phyloP scores from a whole-genome alignment of 2,888 invertebrate genomes.

The Tetramorium bicarinatum region DNA sequence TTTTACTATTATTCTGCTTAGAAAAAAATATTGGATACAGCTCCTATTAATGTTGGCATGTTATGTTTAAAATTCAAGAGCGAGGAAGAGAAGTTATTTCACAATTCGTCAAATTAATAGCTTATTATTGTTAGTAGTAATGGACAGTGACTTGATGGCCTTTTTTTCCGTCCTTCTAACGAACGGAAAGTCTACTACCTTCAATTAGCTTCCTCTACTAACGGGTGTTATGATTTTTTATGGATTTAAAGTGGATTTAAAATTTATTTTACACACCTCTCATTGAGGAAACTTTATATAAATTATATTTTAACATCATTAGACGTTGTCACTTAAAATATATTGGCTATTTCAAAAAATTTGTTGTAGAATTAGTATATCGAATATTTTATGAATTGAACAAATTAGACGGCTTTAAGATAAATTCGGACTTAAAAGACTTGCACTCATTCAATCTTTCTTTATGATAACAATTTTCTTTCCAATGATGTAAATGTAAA shows the following conservation, averaged over 20 bases:
- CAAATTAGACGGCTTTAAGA: neutral
- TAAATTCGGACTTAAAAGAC: neutral
- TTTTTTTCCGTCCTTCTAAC: neutral
- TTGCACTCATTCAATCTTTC: neutral
- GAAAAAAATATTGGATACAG: neutral
- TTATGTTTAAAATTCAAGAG: neutral
- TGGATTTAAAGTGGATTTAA: neutral
- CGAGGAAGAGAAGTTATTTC: neutral
- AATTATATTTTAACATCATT: neutral
- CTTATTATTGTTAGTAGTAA: slow-evolving; percentile 22
- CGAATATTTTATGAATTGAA: neutral
- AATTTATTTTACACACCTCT: neutral
- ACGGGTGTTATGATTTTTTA: slow-evolving; percentile 3
- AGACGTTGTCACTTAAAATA: neutral
- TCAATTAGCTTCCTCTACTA: slow-evolving; percentile 22
- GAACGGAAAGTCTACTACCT: slow-evolving; percentile 4
- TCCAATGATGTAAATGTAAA: neutral
- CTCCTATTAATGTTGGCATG: neutral
- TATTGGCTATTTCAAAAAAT: neutral
- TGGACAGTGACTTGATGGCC: neutral
- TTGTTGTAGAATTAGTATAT: neutral
- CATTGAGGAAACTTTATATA: neutral
- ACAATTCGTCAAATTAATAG: neutral
- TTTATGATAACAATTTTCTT: neutral
- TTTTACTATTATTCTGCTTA: no score